phyloP scores from a whole-genome alignment of 2,797 vertebrate species.

The Macrochelys suwanniensis region DNA sequence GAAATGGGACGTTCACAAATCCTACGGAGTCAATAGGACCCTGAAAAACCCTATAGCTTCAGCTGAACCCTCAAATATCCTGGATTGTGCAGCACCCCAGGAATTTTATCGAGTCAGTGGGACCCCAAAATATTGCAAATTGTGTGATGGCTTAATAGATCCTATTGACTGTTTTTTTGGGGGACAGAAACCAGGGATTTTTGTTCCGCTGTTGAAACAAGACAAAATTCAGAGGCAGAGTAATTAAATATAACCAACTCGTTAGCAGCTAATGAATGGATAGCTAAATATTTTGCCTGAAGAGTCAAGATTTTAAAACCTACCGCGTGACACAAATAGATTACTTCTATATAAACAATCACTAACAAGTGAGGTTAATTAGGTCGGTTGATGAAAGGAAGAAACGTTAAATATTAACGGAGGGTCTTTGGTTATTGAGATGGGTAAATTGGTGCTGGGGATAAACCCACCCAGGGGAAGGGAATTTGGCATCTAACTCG shows the following conservation, averaged over 20 bases:
- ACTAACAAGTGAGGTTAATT: not conserved
- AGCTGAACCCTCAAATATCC: not conserved
- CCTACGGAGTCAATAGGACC: not conserved
- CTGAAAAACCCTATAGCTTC: not conserved
- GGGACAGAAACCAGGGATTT: no score
- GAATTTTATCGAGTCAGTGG: not conserved
- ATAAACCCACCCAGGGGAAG: not conserved
- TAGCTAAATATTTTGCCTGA: not conserved
- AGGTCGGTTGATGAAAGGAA: not conserved
- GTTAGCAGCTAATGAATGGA: no score
- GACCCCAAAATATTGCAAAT: not conserved
- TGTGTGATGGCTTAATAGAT: not conserved
- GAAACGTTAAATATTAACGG: not conserved
- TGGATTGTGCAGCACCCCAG: not conserved
- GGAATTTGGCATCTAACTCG: not conserved
- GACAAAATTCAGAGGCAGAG: no score
- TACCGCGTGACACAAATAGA: not conserved
- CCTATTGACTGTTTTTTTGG: no score
- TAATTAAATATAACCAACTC: no score
- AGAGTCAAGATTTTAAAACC: not conserved
- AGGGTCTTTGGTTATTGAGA: not conserved
- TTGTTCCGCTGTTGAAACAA: no score
- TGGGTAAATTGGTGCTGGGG: not conserved
- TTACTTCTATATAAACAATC: not conserved
- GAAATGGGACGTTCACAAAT: not conserved